phyloP scores from a whole-genome alignment of 1,140 invertebrate genomes.

The Papilio xuthus region DNA sequence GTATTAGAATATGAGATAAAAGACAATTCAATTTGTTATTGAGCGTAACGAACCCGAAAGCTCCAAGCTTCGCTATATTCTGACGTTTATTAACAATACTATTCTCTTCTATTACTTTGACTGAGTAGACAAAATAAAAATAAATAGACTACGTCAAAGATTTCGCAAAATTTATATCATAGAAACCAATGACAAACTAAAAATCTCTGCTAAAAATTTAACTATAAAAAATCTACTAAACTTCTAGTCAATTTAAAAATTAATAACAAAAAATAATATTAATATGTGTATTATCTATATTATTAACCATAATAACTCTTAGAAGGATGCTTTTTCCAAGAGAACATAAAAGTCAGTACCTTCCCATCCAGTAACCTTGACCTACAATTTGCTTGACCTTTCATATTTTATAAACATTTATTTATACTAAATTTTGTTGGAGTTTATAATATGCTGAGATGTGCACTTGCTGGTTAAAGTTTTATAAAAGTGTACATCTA shows the following conservation, averaged over 20 bases:
- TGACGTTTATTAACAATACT: neutral
- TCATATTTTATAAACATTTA: neutral
- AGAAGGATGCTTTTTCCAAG: neutral
- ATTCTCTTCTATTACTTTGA: neutral
- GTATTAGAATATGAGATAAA: slow-evolving; percentile 18
- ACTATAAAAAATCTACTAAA: too few species aligned
- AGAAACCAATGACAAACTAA: neutral
- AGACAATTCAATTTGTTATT: slow-evolving; percentile 12
- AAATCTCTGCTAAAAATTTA: too few species aligned
- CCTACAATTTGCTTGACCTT: neutral
- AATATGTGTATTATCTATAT: too few species aligned
- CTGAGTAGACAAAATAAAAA: neutral
- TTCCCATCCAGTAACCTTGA: neutral
- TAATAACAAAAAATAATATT: too few species aligned
- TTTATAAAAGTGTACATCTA: too few species aligned
- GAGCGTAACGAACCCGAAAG: slow-evolving; percentile 22
- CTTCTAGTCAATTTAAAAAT: too few species aligned
- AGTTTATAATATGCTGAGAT: too few species aligned
- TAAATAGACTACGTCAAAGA: neutral
- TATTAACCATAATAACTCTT: neutral
- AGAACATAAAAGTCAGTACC: neutral
- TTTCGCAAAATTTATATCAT: neutral
- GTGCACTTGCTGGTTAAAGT: too few species aligned
- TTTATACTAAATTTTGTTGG: too few species aligned
- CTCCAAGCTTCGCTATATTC: slow-evolving; percentile 9